Evolutionary conservation across 2,797 vertebrate genomes (phyloP).

Genomic region (Onychomys leucogaster): DNA sequence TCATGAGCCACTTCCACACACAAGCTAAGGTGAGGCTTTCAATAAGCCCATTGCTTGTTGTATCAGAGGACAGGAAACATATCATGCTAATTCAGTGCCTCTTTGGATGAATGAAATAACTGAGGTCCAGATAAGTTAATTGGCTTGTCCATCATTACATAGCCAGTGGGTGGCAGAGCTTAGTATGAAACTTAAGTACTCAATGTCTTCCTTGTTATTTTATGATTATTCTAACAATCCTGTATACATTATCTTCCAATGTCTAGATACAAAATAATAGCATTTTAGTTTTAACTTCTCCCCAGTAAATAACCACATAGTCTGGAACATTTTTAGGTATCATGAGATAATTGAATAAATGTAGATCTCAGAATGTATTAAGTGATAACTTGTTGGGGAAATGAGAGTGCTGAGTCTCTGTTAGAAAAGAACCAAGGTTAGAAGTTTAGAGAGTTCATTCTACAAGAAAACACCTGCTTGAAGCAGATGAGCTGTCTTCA

Average conservation of each 20-base stretch:
- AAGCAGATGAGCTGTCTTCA: not conserved
- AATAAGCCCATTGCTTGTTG: not conserved
- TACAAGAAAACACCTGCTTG: not conserved
- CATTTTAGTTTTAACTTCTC: not conserved
- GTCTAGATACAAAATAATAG: not conserved
- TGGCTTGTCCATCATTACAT: not conserved
- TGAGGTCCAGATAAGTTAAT: not conserved
- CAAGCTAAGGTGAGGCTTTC: not conserved
- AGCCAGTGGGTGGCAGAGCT: not conserved
- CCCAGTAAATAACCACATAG: not conserved
- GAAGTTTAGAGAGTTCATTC: not conserved
- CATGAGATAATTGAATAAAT: not conserved
- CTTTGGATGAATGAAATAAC: not conserved
- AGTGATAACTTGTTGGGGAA: not conserved
- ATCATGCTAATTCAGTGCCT: not conserved
- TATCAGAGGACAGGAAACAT: not conserved
- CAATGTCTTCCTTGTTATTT: not conserved
- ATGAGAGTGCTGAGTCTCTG: not conserved
- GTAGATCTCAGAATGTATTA: not conserved
- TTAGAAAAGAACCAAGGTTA: not conserved
- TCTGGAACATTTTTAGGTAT: not conserved
- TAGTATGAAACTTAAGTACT: not conserved
- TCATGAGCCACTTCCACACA: constrained; percentile 45
- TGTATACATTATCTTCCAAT: not conserved
- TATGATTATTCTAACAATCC: not conserved